Conservation (phyloP, 2,797 vertebrate species). For the Dermochelys coriacea region DNA sequence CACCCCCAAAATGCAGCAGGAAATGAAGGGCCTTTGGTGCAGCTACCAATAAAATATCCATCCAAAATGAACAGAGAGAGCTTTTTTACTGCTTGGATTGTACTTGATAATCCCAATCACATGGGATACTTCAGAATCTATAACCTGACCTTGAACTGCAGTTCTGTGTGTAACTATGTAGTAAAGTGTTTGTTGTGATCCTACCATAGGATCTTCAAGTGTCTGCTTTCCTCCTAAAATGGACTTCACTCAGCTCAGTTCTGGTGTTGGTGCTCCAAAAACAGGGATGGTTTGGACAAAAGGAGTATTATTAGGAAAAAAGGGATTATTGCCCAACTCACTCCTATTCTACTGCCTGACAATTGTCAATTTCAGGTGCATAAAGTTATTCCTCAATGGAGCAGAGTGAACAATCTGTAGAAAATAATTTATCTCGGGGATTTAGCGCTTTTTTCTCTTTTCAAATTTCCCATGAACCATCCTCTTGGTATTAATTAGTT, state of each 20-base stretch:
- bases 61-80: neutral
- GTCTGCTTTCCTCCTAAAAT: neutral
- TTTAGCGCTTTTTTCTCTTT: neutral
- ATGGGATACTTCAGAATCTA: neutral
- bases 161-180: fast-evolving
- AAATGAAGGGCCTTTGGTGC: neutral
- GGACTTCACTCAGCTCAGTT: neutral
- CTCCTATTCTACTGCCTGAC: neutral
- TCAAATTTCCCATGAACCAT: neutral
- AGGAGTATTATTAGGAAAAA: neutral
- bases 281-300: neutral
- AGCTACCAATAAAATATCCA: neutral
- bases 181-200: too few relatives aligned
- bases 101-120: neutral
- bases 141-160: neutral
- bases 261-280: neutral
- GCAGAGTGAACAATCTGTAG: neutral
- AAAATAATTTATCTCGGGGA: neutral
- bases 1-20: neutral
- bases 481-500: neutral
- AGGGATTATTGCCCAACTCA: neutral
- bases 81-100: neutral
- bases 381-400: neutral
- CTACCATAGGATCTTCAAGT: too few relatives aligned
- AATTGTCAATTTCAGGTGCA: neutral